Evolutionary conservation across 2,888 invertebrate genomes (phyloP), one percentile per base, ranked within the genome.

Genomic region (Tetrapedia diversipes): DNA sequence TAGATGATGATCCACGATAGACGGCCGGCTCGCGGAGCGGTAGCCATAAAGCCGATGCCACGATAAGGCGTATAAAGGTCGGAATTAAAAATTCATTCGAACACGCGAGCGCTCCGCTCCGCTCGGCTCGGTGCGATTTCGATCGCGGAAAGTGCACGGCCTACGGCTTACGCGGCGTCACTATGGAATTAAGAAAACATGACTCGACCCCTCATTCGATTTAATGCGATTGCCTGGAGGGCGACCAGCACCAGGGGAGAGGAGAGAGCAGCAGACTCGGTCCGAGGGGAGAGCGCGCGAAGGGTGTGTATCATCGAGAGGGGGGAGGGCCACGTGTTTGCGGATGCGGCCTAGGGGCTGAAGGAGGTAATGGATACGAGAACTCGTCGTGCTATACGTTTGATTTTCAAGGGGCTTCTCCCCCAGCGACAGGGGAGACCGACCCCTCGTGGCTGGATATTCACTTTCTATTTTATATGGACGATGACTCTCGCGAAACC

Each of bases 361-460:
- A 81, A 81, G 80, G 57, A 86, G 80, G 87, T 87, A 88, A 88
- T 86, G 88, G 87, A 88, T 88, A 87, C 81, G 86, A 79, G 83
- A 85, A 83, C 81, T 79, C 81, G 68, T 66, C 75, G 75, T 72
- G 78, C 81, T 68, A 65, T 70, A 63, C 74, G 56, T 77, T 77
- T 80, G 78, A 83, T 80, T 80, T 73, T 80, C 72, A 51, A 82
- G 79, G 81, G 84, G 75, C 34, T 70, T 77, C 76, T 65, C 70
- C 69, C 83, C 72, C 59, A 56, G 32, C n/a, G 60, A 22, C 54
- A 60, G 53, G 60, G 66, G 53, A 22, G 53, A 22, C 51, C 63
- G 54, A 43, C 59, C 22, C 60, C 27, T n/a, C 47, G 75, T 66
- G 80, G 72, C 59, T 49, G 68, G 76, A 72, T 78, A 84, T 79